A percentile compares a stretch with the other conserved stretches of the same genome.
Evolutionary conservation across 2,797 vertebrate species (phyloP).

Genomic region (Danio tinwini): DNA sequence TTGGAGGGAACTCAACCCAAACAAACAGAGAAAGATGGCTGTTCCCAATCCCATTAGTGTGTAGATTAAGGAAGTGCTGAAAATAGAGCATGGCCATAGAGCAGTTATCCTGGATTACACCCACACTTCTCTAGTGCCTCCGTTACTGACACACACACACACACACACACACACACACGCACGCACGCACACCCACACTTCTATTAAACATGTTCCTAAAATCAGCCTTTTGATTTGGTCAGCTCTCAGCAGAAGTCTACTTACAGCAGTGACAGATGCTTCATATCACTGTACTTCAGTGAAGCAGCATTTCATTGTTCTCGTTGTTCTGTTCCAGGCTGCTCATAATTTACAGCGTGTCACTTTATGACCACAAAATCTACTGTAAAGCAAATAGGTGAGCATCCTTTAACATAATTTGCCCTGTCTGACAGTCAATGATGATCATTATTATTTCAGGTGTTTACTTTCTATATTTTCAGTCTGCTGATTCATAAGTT

Average conservation of each 20-base stretch:
- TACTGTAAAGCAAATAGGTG: neutral
- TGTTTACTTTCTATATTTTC: neutral
- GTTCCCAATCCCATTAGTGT: constrained; percentile 73
- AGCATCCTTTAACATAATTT: neutral
- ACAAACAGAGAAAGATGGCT: constrained; percentile 61
- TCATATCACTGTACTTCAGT: neutral
- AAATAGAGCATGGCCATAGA: constrained; percentile 75
- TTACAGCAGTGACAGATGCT: neutral
- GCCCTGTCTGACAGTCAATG: neutral
- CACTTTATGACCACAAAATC: neutral
- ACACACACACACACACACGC: neutral
- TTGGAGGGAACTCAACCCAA: constrained; percentile 44
- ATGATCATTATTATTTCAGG: neutral
- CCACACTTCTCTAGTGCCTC: constrained; percentile 16
- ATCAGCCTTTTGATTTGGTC: constrained; percentile 6
- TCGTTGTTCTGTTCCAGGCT: neutral
- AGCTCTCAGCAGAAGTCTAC: neutral
- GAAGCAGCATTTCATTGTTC: neutral
- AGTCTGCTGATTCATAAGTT: neutral
- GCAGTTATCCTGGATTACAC: constrained; percentile 69
- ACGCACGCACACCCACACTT: neutral
- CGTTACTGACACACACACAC: neutral
- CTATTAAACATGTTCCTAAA: constrained; percentile 34
- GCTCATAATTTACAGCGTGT: neutral
- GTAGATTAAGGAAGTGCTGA: constrained; percentile 73